These are phyloP conservation scores for Propithecus deckenii DNA, from an alignment of 2,797 vertebrate genomes.

Conservation along the genomic window DNA sequence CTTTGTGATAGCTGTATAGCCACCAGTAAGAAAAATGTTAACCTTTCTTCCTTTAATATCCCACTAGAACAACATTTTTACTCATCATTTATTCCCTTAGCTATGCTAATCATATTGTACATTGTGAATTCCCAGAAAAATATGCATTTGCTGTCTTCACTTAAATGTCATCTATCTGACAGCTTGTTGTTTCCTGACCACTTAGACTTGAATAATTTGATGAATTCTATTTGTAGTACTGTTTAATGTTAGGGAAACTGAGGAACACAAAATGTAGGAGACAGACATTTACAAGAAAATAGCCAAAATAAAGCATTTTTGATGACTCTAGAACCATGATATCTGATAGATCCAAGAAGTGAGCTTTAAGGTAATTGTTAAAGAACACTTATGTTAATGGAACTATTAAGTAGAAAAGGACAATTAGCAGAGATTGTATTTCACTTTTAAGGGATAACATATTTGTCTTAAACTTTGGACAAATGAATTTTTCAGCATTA, in stretches of 20 bases:
- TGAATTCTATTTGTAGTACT: not conserved
- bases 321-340: not conserved
- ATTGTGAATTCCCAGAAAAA: constrained; percentile 38
- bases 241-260: not conserved
- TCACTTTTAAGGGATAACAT: not conserved
- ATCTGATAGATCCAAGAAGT: not conserved
- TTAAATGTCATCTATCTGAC: constrained; percentile 22
- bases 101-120: constrained; percentile 36
- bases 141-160: not conserved
- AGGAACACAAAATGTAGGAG: not conserved
- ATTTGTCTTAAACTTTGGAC: constrained; percentile 1
- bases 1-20: constrained; percentile 30
- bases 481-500: constrained; percentile 27
- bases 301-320: not conserved
- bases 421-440: not conserved
- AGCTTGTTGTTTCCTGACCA: not conserved
- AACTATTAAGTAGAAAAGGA: not conserved
- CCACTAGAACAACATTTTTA: constrained; percentile 44
- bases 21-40: constrained; percentile 52
- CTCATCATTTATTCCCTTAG: not conserved
- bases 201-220: not conserved
- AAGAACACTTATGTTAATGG: not conserved
- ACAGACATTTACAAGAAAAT: not conserved
- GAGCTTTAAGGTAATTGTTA: not conserved
- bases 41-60: constrained; percentile 57